Evolutionary conservation across 1,140 invertebrate genomes (phyloP).

Genomic region (Formica exsecta): DNA sequence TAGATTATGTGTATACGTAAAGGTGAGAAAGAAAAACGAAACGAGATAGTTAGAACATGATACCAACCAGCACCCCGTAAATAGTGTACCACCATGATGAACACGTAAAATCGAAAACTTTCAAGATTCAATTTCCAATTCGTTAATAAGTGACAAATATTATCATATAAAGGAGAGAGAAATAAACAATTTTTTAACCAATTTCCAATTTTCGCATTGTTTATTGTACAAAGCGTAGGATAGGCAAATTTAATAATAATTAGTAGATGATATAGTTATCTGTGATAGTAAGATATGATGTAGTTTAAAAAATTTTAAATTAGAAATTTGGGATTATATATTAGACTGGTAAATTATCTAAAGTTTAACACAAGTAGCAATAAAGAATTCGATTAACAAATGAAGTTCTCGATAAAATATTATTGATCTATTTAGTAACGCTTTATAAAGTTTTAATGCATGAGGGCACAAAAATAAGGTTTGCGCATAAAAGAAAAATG

Average conservation of each 20-base stretch:
- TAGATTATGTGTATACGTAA: conserved; percentile 59
- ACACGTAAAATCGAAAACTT: conserved; percentile 11
- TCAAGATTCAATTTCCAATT: neutral
- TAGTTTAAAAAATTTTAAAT: neutral
- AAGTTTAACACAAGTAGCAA: neutral
- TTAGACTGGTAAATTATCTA: neutral
- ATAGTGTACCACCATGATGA: conserved; percentile 80
- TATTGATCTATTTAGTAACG: neutral
- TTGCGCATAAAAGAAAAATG: neutral
- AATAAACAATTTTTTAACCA: conserved; percentile 3
- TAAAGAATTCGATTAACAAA: neutral
- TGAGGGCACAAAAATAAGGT: neutral
- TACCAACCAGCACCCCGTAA: conserved; percentile 83
- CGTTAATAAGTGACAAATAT: conserved; percentile 13
- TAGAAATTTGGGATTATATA: neutral
- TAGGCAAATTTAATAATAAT: conserved; percentile 20
- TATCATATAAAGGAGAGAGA: neutral
- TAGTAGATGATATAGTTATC: neutral
- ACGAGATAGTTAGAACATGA: conserved; percentile 79
- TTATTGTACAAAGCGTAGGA: neutral
- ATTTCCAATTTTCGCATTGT: neutral
- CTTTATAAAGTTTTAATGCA: neutral
- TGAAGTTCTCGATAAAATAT: neutral
- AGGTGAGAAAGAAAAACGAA: conserved; percentile 68
- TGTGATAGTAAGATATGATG: neutral